These are phyloP conservation scores for Baccha elongata DNA, from an alignment of 2,888 invertebrate species.

Conservation along the genomic window DNA sequence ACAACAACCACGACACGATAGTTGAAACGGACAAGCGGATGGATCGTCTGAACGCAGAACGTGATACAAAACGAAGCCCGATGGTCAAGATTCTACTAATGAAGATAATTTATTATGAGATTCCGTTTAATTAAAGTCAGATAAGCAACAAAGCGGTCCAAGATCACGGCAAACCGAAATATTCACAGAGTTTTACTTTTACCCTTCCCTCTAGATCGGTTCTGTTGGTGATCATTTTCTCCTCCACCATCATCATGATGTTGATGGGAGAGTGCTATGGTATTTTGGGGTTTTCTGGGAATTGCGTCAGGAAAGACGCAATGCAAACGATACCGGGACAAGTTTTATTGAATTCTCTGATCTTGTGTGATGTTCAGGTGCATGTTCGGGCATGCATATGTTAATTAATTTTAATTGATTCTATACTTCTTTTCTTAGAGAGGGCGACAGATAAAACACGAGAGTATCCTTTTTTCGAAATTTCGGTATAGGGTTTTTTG, in stretches of 20 bases:
- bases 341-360: slow-evolving; percentile 38
- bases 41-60: slow-evolving; percentile 41
- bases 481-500: slow-evolving; percentile 19
- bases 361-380: slow-evolving; percentile 62
- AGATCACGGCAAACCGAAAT: slow-evolving; percentile 66
- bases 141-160: slow-evolving; percentile 77
- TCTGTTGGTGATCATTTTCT: neutral
- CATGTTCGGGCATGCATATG: slow-evolving; percentile 74
- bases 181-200: slow-evolving; percentile 42
- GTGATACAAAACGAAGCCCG: slow-evolving; percentile 72
- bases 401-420: slow-evolving; percentile 77
- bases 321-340: slow-evolving; percentile 42
- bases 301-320: slow-evolving; percentile 34
- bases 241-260: neutral
- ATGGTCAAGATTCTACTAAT: slow-evolving; percentile 79
- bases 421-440: slow-evolving; percentile 51
- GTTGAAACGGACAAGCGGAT: slow-evolving; percentile 30
- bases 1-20: slow-evolving; percentile 17
- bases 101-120: slow-evolving; percentile 83
- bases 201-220: neutral
- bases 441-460: slow-evolving; percentile 32
- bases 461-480: slow-evolving; percentile 40
- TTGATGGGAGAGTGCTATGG: slow-evolving; percentile 64
- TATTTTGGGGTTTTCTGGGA: slow-evolving; percentile 71
- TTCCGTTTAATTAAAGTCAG: slow-evolving; percentile 82